Evolutionary conservation across 1,140 invertebrate genomes (phyloP).

Genomic region (Neelides sp.): DNA sequence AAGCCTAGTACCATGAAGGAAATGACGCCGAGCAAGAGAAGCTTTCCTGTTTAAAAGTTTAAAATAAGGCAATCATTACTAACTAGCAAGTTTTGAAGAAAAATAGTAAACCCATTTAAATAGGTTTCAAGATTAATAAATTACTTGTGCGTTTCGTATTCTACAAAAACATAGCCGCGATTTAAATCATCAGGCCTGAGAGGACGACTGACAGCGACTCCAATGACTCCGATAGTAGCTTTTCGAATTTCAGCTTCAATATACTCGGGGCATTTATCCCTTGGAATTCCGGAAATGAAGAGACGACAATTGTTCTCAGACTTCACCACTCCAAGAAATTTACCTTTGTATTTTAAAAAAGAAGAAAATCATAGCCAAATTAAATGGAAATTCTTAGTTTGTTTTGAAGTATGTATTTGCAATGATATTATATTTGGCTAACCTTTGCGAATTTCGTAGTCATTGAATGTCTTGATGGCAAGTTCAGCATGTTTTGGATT

Average conservation of each 20-base stretch:
- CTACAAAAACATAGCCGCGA: conserved; percentile 72
- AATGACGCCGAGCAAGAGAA: no score
- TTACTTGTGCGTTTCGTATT: conserved; percentile 56
- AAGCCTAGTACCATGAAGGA: no score
- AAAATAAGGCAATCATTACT: no score
- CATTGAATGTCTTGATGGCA: conserved; percentile 48
- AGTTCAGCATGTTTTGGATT: conserved; percentile 37
- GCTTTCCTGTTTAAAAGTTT: no score
- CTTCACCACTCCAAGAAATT: conserved; percentile 57
- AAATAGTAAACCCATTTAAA: no score
- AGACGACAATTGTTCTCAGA: conserved; percentile 73
- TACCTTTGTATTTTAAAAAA: conserved; percentile 33
- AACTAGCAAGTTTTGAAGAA: no score
- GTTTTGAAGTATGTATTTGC: neutral
- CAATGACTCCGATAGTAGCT: conserved; percentile 52
- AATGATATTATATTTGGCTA: neutral
- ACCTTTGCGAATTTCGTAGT: conserved; percentile 50
- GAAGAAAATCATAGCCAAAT: no score
- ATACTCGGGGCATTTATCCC: conserved; percentile 53
- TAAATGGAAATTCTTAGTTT: no score
- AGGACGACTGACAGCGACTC: conserved; percentile 68
- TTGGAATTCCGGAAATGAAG: conserved; percentile 68
- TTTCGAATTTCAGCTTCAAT: conserved; percentile 53
- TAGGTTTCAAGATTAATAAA: no score
- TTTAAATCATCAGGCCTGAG: no score